Evolutionary conservation across 2,113 vertebrate genomes (phyloP), one percentile per base, ranked within the genome.

Genomic region (Paradisaea rubra): DNA sequence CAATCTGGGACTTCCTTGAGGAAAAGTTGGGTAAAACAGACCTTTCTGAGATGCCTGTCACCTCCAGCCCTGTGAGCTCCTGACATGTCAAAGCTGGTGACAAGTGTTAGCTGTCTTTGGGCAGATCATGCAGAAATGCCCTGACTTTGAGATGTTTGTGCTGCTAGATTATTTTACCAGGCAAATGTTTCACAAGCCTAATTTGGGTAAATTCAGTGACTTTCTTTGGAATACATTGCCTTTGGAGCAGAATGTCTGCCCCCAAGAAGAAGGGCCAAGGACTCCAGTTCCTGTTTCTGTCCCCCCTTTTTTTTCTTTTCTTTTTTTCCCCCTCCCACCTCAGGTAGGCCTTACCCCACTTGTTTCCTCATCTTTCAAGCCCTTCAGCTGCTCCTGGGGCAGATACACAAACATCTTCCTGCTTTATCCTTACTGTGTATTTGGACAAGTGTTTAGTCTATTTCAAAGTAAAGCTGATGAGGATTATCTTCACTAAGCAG

Each of bases 201-300:
- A 6, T 45, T 84, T 69, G 73, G 72, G 21, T 61, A 69, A 94
- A 85, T 79, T 49, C 31, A 33, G 15, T 41, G 7, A 22, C 57
- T 61, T 91, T 77, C 53, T 86, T 72, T 49, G 49, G 28, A 56
- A 16, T 59, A 21, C 1, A 2, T 64, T 82, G 53, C 41, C 30
- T 68, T 56, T 65, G 42, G 83, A 88, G 13, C 10, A 59, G 4
- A 4, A 23, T 31, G 10, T 49, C 22, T 33, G 3, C 4, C 19
- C 6, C 12, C 0, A 0, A n/a, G 31, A 11, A 88, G 23, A 52
- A 65, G 6, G 25, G 12, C 3, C 2, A 16, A 33, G 41, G 20
- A 27, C n/a, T 45, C 13, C 33, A 81, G 35, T 52, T 22, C 11
- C 13, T 37, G 4, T 37, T 70, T 53, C 20, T 69, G 15, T 52